Conservation (phyloP, 2,113 vertebrate species). For the Leptodactylus fuscus region DNA sequence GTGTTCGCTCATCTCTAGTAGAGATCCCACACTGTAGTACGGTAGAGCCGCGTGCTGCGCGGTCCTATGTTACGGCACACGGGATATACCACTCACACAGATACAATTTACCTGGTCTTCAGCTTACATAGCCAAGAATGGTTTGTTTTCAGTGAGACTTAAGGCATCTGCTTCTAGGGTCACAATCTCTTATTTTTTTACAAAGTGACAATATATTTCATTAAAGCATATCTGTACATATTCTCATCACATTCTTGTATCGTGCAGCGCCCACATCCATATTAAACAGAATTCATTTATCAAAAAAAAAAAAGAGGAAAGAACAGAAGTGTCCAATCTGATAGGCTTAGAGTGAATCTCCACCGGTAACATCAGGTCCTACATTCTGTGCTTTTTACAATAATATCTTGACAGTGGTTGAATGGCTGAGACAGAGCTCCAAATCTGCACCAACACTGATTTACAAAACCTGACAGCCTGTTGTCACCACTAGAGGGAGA, state of each 20-base stretch:
- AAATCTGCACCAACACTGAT: too few relatives aligned
- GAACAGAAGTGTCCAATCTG: background rate
- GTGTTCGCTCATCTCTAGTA: background rate
- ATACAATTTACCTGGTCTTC: too few relatives aligned
- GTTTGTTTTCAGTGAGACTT: background rate
- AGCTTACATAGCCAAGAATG: background rate
- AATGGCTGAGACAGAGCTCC: too few relatives aligned
- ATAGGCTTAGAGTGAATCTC: background rate
- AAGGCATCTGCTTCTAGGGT: constrained; percentile 8
- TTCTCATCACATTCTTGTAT: background rate
- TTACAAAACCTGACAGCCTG: too few relatives aligned
- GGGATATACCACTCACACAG: background rate
- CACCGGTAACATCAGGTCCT: background rate
- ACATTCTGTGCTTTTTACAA: background rate
- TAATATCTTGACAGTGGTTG: too few relatives aligned
- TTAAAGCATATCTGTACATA: background rate
- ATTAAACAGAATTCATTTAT: background rate
- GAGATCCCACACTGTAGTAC: background rate
- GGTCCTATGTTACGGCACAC: too few relatives aligned
- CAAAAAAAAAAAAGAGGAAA: background rate
- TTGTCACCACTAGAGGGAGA: background rate
- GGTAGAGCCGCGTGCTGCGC: background rate
- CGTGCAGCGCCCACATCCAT: background rate
- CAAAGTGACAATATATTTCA: background rate
- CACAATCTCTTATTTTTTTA: background rate